These are phyloP conservation scores for Rotaria magnacalcarata DNA, from an alignment of 2,888 invertebrate genomes.

Conservation along the genomic window DNA sequence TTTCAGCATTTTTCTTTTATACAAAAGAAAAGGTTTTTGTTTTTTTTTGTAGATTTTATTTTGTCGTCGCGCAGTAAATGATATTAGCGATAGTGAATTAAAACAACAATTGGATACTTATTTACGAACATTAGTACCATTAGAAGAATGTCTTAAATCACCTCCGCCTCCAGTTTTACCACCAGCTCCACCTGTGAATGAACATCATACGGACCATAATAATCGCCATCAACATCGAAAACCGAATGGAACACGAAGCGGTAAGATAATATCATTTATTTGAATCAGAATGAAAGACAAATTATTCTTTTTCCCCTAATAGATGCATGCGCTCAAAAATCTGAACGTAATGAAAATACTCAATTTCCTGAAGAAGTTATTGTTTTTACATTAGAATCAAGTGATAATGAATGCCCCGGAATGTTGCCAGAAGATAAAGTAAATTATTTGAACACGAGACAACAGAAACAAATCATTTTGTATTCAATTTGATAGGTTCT, in stretches of 20 bases:
- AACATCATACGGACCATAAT: background rate
- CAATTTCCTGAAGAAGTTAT: background rate
- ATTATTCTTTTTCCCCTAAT: background rate
- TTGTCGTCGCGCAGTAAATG: background rate
- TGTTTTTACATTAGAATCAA: constrained; percentile 51
- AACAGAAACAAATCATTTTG: background rate
- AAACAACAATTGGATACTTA: constrained; percentile 5
- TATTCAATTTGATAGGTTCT: constrained; percentile 53
- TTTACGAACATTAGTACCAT: background rate
- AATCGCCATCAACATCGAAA: background rate
- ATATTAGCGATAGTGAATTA: background rate
- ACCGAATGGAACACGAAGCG: background rate
- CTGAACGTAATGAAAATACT: background rate
- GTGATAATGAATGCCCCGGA: constrained; percentile 67
- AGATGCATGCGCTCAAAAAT: background rate
- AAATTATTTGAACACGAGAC: background rate
- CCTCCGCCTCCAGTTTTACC: background rate
- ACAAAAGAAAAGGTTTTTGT: background rate
- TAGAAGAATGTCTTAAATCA: constrained; percentile 20
- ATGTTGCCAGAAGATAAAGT: constrained; percentile 69
- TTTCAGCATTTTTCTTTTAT: background rate
- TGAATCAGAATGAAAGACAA: background rate
- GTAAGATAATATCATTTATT: background rate
- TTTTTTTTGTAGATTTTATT: background rate
- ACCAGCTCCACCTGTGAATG: background rate